Evolutionary conservation across 1,140 invertebrate species (phyloP), one percentile per base, ranked within the genome.

Genomic region (Megalonaias nervosa): DNA sequence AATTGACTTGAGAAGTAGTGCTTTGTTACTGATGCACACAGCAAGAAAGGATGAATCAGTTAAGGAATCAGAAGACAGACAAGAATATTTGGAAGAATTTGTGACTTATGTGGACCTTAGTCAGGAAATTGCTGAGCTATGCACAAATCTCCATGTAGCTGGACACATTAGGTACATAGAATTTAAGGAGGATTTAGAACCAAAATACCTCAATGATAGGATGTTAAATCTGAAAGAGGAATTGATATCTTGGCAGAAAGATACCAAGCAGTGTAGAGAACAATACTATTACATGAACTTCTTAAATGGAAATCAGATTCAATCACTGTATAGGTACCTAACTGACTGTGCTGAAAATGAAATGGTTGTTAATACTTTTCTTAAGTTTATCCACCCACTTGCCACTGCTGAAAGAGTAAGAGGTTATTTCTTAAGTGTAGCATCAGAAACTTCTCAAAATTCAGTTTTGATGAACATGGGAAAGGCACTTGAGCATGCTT

Each of bases 1-100:
- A 14, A 9, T 21, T 67, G 81, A 82, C 56, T 26, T 82, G n/a
- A 60, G 75, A 77, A 82, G 78, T 57, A 55, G 81, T 56, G 74
- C 78, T 31, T 5, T 31, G 31, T 31, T 31, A 31, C 31, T 31
- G 1, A 31, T 31, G 31, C 31, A 31, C 31, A 31, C 31, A 31
- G 31, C 31, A 31, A 31, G 31, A 31, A 31, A 31, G 31, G 31
- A 31, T 31, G 31, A 31, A 2, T 5, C 31, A 31, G 5, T 5
- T 31, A 5, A 31, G 5, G 31, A 31, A 31, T 31, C 31, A 31
- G 31, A 31, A 31, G 31, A 31, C 5, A 31, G 5, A 31, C 31
- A 31, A 31, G 31, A 31, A 31, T 31, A 31, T 31, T 55, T 82
- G 9, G 21, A 67, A 64, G 3, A 55, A 15, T 82, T 80, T 80